Percentiles rank a stretch among this genome's conserved stretches.
phyloP scores from a whole-genome alignment of 2,888 invertebrate species.

The Archips xylosteana region DNA sequence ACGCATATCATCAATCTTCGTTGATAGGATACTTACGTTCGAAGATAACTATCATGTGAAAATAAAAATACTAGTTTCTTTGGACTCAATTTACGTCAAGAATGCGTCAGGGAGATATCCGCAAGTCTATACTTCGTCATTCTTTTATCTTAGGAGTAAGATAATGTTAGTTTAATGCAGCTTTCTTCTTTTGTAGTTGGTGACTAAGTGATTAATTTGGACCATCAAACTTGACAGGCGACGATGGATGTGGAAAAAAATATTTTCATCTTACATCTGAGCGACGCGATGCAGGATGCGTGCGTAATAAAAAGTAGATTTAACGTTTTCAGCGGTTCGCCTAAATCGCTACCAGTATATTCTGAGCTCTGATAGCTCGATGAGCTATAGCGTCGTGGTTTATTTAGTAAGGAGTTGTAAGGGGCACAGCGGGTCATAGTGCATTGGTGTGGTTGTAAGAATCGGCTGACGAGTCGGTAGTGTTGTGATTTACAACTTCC shows the following conservation, averaged over 20 bases:
- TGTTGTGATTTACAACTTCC: slow-evolving; percentile 80
- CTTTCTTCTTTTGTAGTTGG: slow-evolving; percentile 31
- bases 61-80: slow-evolving; percentile 28
- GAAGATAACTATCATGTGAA: slow-evolving; percentile 31
- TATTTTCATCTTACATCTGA: slow-evolving; percentile 44
- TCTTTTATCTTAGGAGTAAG: slow-evolving; percentile 37
- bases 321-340: slow-evolving; percentile 71
- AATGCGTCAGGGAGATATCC: slow-evolving; percentile 28
- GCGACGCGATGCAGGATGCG: slow-evolving; percentile 68
- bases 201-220: slow-evolving; percentile 44
- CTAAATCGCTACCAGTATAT: slow-evolving; percentile 55
- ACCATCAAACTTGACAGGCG: slow-evolving; percentile 42
- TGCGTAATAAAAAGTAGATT: slow-evolving; percentile 72
- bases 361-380: slow-evolving; percentile 48
- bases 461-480: slow-evolving; percentile 64
- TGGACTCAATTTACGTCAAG: slow-evolving; percentile 17
- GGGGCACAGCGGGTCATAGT: slow-evolving; percentile 51
- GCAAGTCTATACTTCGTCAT: slow-evolving; percentile 3
- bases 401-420: slow-evolving; percentile 38
- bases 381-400: slow-evolving; percentile 32
- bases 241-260: slow-evolving; percentile 41
- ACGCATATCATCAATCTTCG: slow-evolving; percentile 14
- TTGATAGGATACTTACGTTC: slow-evolving; percentile 9
- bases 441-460: slow-evolving; percentile 59
- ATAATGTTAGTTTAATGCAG: slow-evolving; percentile 31